Base-by-base conservation (phyloP, 2,888 invertebrate genomes). In the Drosophila birchii region DNA sequence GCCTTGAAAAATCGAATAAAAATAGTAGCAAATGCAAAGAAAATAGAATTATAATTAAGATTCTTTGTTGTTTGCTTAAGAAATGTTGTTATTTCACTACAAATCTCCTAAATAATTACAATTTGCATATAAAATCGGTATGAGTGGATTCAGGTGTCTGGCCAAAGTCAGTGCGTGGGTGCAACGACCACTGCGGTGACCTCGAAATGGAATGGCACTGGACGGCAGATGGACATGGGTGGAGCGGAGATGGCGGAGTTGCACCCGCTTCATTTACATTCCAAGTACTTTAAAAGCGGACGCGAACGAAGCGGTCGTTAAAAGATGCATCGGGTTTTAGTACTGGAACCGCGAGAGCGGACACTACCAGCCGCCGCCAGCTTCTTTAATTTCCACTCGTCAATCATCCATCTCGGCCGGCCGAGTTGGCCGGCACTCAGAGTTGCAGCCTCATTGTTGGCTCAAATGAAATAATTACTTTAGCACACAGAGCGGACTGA, bases 401-500 rank as follows among this genome's bases (percentile, higher is more conserved):
- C 84, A 85, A 85, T 85, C 84, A 90, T 90, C 88, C 90, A 87
- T 86, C 89, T 87, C 75, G 72, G 51, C 67, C 75, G 72, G 51
- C 67, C 72, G 82, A 74, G 84, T 58, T 32, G 79, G 70, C 68
- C 55, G 56, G 55, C 43, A 75, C 44, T 75, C 80, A 81, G 86
- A 87, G 85, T 84, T 90, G 89, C 90, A 86, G 84, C 80, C 90
- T 87, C 86, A 87, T 87, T 87, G 86, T 87, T 87, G 90, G 85
- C 88, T 86, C 87, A 87, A 90, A 90, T 90, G 89, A 89, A 90
- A 90, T 89, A 89, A 89, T 90, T 90, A 90, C 90, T 89, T 87
- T 82, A 82, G 89, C 90, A 87, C 75, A 87, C 89, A 80, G 78
- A 80, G 78, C 75, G 85, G 78, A 68, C 80, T 72, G 77, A 58